Base-by-base conservation (phyloP, 2,888 invertebrate species). In the Dynastes grantii region DNA sequence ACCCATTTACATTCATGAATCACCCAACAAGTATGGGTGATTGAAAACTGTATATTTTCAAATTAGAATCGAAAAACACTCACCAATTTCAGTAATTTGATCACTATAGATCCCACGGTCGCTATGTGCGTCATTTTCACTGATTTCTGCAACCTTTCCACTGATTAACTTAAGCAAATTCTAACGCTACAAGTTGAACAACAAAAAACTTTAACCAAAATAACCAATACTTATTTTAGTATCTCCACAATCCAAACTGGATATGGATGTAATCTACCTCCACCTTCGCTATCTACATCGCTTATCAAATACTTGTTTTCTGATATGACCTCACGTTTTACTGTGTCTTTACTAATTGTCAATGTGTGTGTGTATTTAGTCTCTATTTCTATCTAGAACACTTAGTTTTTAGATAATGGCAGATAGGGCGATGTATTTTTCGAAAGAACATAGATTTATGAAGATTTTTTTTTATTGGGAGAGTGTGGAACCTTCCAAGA, bases 1-100 rank as follows among this genome's bases (percentile, higher is more conserved):
- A 45, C 8, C 45, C 11, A 2, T 45, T 45, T 8, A 45, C 11
- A 11, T 45, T 11, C 8, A 45, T 11, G 45, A 45, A 0, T 45
- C 45, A 45, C 8, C 45, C 45, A 45, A 9, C 8, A 45, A 11
- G 2, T 45, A 9, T 9, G 11, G 0, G 6, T 0, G 11, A 45
- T 45, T 45, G 45, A 2, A 2, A 27, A n/a, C 6, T 58, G 4
- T 1, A 53, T n/a, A 29, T 70, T 71, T 32, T 40, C 16, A 58
- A 61, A 61, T 1, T 45, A 61, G 22, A 27, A 40, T 2, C 32
- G 11, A 6, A 61, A 79, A 58, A 63, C 87, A 91, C 94, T 94
- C 90, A 96, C 96, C 92, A 96, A 89, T 91, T 96, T 96, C 78
- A 96, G 90, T 79, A 93, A 90, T 91, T 96, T 96, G 85, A 96